Conservation (phyloP, 2,797 vertebrate species). For the Darevskia nairensis region DNA sequence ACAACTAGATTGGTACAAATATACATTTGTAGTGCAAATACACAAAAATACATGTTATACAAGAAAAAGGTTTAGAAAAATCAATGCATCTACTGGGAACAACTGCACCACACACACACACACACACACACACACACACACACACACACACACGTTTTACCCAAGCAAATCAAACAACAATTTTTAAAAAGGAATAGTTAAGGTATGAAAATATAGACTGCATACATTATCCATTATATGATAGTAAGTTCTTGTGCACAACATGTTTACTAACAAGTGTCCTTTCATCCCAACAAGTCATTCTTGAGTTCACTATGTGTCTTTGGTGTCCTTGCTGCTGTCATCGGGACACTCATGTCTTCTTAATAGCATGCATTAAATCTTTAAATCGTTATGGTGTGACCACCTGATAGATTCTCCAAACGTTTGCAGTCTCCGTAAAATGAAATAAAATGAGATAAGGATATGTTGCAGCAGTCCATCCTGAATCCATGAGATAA, state of each 20-base stretch:
- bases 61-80: conserved; percentile 28
- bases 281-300: too few relatives aligned
- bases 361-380: conserved; percentile 24
- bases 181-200: too few relatives aligned
- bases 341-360: not conserved
- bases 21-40: conserved; percentile 8
- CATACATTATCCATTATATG: too few relatives aligned
- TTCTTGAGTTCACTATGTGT: too few relatives aligned
- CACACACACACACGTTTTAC: too few relatives aligned
- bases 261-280: too few relatives aligned
- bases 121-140: too few relatives aligned
- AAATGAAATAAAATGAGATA: not conserved
- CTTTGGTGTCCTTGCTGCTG: too few relatives aligned
- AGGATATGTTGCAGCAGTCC: not conserved
- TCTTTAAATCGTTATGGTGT: not conserved
- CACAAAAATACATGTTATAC: not conserved
- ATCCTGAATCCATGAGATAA: not conserved
- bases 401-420: conserved; percentile 16
- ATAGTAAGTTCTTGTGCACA: too few relatives aligned
- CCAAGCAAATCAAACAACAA: too few relatives aligned
- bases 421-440: conserved; percentile 5
- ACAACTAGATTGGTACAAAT: not conserved
- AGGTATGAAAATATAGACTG: too few relatives aligned
- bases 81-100: not conserved
- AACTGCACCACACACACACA: too few relatives aligned